phyloP scores from a whole-genome alignment of 2,888 invertebrate species.

The Cyclophora punctaria region DNA sequence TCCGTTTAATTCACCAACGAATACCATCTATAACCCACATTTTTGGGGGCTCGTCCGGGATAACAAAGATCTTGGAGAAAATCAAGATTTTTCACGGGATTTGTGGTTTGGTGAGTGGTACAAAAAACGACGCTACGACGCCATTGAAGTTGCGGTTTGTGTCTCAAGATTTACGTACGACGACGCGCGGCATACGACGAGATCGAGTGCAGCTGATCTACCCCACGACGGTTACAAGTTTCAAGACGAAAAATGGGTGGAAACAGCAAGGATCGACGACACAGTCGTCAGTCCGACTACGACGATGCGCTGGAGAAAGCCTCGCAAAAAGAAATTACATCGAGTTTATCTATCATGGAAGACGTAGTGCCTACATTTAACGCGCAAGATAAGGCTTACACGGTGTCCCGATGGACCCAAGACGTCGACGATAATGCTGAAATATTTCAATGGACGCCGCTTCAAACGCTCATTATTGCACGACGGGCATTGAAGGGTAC shows the following conservation, averaged over 20 bases:
- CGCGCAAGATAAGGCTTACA: background rate
- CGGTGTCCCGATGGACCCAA: constrained; percentile 11
- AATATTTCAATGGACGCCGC: constrained; percentile 2
- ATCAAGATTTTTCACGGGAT: background rate
- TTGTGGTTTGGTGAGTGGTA: background rate
- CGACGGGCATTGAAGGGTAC: constrained; percentile 2
- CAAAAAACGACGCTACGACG: background rate
- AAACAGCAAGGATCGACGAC: background rate
- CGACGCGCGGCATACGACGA: too few species aligned
- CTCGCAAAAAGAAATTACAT: background rate
- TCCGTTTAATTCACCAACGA: too few species aligned
- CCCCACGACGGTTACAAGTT: background rate
- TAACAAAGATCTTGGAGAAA: background rate
- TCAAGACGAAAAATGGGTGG: too few species aligned
- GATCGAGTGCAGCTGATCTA: too few species aligned
- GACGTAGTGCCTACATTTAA: background rate
- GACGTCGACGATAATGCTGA: constrained; percentile 17
- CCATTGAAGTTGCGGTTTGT: too few species aligned
- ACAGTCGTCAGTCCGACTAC: background rate
- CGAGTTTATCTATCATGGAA: background rate
- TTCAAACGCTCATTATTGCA: background rate
- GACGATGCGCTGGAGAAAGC: background rate
- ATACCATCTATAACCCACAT: background rate
- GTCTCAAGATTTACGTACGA: too few species aligned
- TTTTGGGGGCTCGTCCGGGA: background rate